Evolutionary conservation across 1,140 invertebrate species (phyloP).

Genomic region (Lasioglossum albipes): DNA sequence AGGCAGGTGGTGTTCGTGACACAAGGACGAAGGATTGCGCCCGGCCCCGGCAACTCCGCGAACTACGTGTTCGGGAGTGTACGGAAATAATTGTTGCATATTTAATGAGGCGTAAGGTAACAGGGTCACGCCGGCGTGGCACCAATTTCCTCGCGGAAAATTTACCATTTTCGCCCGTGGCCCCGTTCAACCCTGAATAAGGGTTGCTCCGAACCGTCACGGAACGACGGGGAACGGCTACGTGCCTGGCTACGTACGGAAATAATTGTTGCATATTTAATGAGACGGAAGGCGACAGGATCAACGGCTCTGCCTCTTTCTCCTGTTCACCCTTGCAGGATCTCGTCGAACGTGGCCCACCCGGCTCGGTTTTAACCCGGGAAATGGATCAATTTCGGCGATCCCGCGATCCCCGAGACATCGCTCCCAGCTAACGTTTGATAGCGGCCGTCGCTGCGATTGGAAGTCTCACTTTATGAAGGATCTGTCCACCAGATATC

Average conservation of each 20-base stretch:
- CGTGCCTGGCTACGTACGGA: constrained; percentile 55
- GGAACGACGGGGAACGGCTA: constrained; percentile 37
- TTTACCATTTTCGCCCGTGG: constrained; percentile 50
- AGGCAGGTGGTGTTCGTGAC: neutral
- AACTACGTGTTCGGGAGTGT: constrained; percentile 42
- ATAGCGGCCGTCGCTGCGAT: neutral
- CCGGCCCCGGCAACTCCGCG: constrained; percentile 30
- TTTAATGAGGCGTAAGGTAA: constrained; percentile 61
- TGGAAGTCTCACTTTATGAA: too few species aligned
- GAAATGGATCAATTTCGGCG: constrained; percentile 45
- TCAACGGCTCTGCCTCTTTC: constrained; percentile 34
- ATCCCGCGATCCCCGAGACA: neutral
- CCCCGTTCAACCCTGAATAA: constrained; percentile 43
- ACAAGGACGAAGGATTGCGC: constrained; percentile 14
- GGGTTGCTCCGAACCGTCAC: constrained; percentile 45
- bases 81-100: constrained; percentile 66
- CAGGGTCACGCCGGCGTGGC: constrained; percentile 41
- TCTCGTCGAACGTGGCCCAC: neutral
- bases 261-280: constrained; percentile 72
- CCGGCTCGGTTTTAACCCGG: constrained; percentile 31
- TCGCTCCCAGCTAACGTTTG: neutral
- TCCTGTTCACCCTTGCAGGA: constrained; percentile 42
- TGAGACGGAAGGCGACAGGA: constrained; percentile 47
- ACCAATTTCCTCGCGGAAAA: constrained; percentile 60
- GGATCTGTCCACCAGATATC: too few species aligned